Base-by-base conservation (phyloP, 2,797 vertebrate genomes). In the Austrolebias charrua region DNA sequence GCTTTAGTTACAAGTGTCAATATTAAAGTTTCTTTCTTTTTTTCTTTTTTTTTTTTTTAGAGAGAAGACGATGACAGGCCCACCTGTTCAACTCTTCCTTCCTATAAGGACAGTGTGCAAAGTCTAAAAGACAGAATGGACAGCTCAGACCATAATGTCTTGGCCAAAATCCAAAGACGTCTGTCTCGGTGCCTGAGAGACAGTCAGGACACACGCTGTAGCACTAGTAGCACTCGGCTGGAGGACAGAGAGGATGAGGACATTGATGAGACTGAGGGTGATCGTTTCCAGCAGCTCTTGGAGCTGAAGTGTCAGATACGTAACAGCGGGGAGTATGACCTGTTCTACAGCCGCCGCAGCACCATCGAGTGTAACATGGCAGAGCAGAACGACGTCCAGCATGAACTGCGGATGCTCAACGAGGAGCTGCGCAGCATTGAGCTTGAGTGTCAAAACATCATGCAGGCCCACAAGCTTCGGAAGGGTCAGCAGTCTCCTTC, bases 391-490 rank as follows among this genome's bases (percentile, higher is more conserved):
- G 92, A 90, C 11, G 90, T 98, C 2, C 94, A 97, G 69, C 95
- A 93, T 0, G 97, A 99, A 86, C 92, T 99, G 2, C 95, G 95
- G 38, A 85, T 99, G 83, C 95, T 99, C 51, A 98, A 98, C 5
- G 96, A 98, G 73, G 97, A 99, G 77, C 90, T 99, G 47, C 93
- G 95, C 75, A 98, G 92, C 78, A 98, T 98, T 67, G 95, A 99
- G 83, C 92, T 97, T 0, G 96, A 98, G 76, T 99, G 97, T 87
- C 96, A 98, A 85, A 98, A 92, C 78, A 98, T 99, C 88, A 98
- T 98, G 95, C 94, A 96, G 82, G 95, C 96, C 35, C 96, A 98
- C 74, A 92, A 90, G 70, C 94, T 95, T 24, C 92, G 94, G 46
- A 95, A 93, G 71, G 90, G 75, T 33, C 90, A 94, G 80, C 92